Evolutionary conservation across 1,140 invertebrate species (phyloP).

Genomic region (Notospermus geniculatus): DNA sequence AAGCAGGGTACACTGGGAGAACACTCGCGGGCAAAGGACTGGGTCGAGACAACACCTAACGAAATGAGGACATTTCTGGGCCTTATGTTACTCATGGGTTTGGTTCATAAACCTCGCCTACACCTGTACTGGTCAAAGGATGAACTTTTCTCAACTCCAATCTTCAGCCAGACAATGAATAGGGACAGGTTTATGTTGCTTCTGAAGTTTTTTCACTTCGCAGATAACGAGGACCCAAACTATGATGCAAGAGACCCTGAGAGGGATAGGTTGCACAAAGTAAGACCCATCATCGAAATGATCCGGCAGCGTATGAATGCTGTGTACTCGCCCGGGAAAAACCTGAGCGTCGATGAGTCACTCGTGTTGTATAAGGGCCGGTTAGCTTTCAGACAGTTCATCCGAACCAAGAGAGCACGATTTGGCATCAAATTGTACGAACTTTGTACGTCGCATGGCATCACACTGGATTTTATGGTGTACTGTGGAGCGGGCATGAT

Average conservation of each 20-base stretch:
- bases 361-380: neutral
- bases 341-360: slow-evolving; percentile 6
- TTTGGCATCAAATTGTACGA: slow-evolving; percentile 8
- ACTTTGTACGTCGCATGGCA: neutral
- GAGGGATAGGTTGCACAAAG: neutral
- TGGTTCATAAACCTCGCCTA: slow-evolving; percentile 2
- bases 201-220: slow-evolving; percentile 1
- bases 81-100: neutral
- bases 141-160: slow-evolving; percentile 1
- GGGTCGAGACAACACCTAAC: neutral
- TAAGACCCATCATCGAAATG: neutral
- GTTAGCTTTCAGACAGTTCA: neutral
- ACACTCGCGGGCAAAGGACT: neutral
- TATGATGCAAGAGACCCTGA: neutral
- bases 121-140: slow-evolving; percentile 5
- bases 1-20: neutral
- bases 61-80: slow-evolving; percentile 2
- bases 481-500: neutral
- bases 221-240: slow-evolving; percentile 2
- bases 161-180: neutral
- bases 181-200: neutral
- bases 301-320: neutral
- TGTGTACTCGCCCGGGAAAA: neutral
- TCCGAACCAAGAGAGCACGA: neutral
- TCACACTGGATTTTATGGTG: slow-evolving; percentile 1